Evolutionary conservation across 2,113 vertebrate species (phyloP).

Genomic region (Ibidorhyncha struthersii): DNA sequence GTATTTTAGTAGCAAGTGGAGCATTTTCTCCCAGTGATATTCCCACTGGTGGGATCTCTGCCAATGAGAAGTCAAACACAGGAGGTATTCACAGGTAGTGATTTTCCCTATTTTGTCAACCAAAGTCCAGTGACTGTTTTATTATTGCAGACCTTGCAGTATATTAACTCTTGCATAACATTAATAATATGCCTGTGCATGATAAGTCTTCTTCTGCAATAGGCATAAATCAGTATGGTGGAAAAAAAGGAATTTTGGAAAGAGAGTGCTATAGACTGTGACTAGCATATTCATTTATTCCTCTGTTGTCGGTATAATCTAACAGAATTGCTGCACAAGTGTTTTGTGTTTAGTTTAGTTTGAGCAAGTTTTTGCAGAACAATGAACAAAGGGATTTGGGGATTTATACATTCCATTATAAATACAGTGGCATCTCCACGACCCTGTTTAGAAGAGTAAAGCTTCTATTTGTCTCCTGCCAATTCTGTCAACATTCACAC

Average conservation of each 20-base stretch:
- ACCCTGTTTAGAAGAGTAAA: constrained; percentile 63
- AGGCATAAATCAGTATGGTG: neutral
- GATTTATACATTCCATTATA: constrained; percentile 21
- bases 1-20: neutral
- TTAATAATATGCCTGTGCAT: neutral
- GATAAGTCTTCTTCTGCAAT: neutral
- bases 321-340: constrained; percentile 22
- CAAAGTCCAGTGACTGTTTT: neutral
- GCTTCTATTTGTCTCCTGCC: constrained; percentile 58
- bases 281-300: neutral
- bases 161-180: neutral
- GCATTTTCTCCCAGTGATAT: neutral
- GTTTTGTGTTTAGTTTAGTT: neutral
- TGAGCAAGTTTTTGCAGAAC: constrained; percentile 31
- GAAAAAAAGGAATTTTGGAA: neutral
- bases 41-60: neutral
- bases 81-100: neutral
- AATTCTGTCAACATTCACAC: constrained; percentile 59
- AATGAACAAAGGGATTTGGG: constrained; percentile 28
- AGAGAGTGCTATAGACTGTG: neutral
- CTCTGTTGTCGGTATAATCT: neutral
- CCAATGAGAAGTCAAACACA: neutral
- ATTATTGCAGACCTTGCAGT: neutral
- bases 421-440: constrained; percentile 40
- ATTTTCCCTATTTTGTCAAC: neutral